phyloP scores from a whole-genome alignment of 2,888 invertebrate genomes.

The Apodemia duryi region DNA sequence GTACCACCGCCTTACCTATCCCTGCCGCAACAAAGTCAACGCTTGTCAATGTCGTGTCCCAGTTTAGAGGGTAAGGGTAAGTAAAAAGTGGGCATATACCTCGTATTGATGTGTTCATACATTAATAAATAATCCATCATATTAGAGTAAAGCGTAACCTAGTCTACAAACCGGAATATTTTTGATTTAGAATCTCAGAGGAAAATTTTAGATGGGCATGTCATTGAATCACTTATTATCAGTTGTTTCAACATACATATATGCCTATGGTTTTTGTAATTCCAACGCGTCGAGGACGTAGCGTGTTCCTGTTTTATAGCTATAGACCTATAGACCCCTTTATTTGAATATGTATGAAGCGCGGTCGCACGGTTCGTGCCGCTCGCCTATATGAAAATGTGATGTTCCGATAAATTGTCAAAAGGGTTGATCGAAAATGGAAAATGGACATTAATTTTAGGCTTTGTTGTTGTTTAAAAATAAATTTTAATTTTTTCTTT shows the following conservation, averaged over 20 bases:
- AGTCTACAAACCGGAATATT: background rate
- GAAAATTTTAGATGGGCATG: background rate
- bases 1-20: too few relatives aligned
- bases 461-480: background rate
- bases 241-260: constrained; percentile 15
- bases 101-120: too few relatives aligned
- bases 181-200: background rate
- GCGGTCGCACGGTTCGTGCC: constrained; percentile 53
- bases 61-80: too few relatives aligned
- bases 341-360: constrained; percentile 75
- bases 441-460: constrained; percentile 44
- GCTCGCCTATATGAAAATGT: constrained; percentile 71
- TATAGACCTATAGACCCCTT: constrained; percentile 47
- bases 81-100: too few relatives aligned
- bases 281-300: constrained; percentile 62
- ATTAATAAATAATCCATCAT: background rate
- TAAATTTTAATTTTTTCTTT: background rate
- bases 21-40: too few relatives aligned
- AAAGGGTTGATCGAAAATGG: constrained; percentile 71
- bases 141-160: background rate
- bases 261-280: constrained; percentile 59
- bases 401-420: constrained; percentile 77
- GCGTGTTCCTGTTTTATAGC: constrained; percentile 68
- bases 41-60: too few relatives aligned
- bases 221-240: background rate